These are phyloP conservation scores for Aelia acuminata DNA, from an alignment of 2,888 invertebrate genomes.

Conservation along the genomic window DNA sequence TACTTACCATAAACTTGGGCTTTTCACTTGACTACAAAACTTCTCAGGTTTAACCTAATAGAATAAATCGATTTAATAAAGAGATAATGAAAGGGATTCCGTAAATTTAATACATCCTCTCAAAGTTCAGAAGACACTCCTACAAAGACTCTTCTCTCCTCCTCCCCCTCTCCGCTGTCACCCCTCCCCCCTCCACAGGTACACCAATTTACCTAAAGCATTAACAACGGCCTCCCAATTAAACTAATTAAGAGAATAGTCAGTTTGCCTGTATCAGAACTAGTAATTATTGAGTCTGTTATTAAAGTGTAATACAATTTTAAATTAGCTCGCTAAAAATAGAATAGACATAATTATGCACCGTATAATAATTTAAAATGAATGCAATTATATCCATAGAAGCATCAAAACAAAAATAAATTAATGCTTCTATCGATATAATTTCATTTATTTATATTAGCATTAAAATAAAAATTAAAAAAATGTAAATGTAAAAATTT, in stretches of 20 bases:
- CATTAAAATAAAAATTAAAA: too few species aligned
- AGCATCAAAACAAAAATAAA: too few species aligned
- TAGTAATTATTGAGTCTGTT: neutral
- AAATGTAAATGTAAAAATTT: too few species aligned
- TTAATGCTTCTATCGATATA: too few species aligned
- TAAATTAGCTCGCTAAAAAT: neutral
- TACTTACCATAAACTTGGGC: constrained; percentile 47
- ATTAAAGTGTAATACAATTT: neutral
- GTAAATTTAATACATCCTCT: constrained; percentile 29
- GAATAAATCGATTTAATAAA: constrained; percentile 50
- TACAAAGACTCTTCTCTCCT: neutral
- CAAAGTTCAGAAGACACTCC: neutral
- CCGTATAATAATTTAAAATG: too few species aligned
- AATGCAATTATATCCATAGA: too few species aligned
- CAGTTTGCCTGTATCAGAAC: neutral
- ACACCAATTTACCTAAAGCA: constrained; percentile 29
- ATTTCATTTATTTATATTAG: too few species aligned
- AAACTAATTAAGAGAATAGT: constrained; percentile 25
- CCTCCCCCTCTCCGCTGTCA: too few species aligned
- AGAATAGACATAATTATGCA: neutral
- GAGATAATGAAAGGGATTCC: constrained; percentile 48
- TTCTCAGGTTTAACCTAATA: constrained; percentile 48
- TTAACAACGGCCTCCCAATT: constrained; percentile 36
- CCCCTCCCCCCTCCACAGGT: neutral
- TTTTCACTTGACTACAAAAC: constrained; percentile 47